These are phyloP conservation scores for Trichogramma dendrolimi DNA, from an alignment of 2,888 invertebrate genomes.

Conservation along the genomic window DNA sequence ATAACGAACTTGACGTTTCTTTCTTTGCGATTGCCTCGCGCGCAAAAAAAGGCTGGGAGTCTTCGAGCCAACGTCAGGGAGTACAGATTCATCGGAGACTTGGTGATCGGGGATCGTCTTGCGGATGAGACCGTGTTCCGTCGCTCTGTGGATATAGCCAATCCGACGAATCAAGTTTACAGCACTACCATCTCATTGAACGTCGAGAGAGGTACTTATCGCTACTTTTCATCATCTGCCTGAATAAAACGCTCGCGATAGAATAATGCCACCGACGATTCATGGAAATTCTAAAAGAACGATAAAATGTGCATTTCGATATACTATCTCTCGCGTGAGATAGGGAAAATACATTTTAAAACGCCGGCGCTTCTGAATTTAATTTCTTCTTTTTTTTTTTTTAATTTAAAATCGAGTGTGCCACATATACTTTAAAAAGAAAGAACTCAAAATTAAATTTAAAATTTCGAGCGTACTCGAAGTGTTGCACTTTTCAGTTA, in stretches of 20 bases:
- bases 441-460: background rate
- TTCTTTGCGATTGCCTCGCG: background rate
- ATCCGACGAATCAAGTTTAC: conserved; percentile 42
- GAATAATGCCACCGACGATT: too few relatives aligned
- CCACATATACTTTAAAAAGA: background rate
- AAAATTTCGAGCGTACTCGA: too few relatives aligned
- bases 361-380: too few relatives aligned
- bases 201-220: conserved; percentile 40
- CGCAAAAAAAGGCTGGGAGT: conserved; percentile 1
- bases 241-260: too few relatives aligned
- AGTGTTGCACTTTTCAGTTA: too few relatives aligned
- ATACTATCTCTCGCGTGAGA: too few relatives aligned
- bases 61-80: conserved; percentile 14
- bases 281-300: too few relatives aligned
- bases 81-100: conserved; percentile 44
- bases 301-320: too few relatives aligned
- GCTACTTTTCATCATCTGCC: too few relatives aligned
- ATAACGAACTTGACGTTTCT: background rate
- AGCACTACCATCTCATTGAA: conserved; percentile 38
- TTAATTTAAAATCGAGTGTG: background rate
- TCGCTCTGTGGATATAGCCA: conserved; percentile 41
- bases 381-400: too few relatives aligned
- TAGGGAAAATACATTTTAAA: too few relatives aligned
- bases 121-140: conserved; percentile 45
- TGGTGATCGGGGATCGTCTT: conserved; percentile 40